Evolutionary conservation across 2,888 invertebrate species (phyloP).

Genomic region (Scaptomyza caliginosa): DNA sequence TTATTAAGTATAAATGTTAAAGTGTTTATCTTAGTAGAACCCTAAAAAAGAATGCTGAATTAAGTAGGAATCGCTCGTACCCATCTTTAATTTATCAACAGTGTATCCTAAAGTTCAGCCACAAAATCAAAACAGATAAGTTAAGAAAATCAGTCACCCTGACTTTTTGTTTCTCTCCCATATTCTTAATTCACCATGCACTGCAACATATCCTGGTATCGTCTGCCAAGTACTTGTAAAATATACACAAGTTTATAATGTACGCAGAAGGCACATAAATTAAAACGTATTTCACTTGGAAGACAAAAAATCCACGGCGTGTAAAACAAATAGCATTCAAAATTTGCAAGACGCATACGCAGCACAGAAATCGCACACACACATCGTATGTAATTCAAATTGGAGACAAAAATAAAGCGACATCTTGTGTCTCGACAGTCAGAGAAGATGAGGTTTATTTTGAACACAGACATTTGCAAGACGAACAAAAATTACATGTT

Average conservation of each 20-base stretch:
- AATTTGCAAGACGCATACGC: conserved; percentile 58
- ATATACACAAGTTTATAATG: conserved; percentile 66
- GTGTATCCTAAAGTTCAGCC: neutral
- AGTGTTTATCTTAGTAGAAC: no score
- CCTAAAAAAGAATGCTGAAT: no score
- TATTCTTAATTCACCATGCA: conserved; percentile 43
- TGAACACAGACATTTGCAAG: conserved; percentile 36
- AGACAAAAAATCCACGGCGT: conserved; percentile 71
- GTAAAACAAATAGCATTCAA: conserved; percentile 75
- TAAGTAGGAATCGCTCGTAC: no score
- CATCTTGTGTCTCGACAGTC: conserved; percentile 51
- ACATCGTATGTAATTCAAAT: conserved; percentile 61
- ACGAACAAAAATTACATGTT: neutral
- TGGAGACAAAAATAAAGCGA: conserved; percentile 62
- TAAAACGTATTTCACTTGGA: conserved; percentile 81
- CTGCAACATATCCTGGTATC: conserved; percentile 64
- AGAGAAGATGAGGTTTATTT: conserved; percentile 46
- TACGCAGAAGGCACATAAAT: conserved; percentile 73
- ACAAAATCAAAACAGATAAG: neutral
- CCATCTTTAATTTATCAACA: neutral
- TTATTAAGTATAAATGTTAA: no score
- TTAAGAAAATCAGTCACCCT: no score
- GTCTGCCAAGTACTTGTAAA: conserved; percentile 72
- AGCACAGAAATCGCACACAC: conserved; percentile 43
- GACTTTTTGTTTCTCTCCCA: neutral